Evolutionary conservation across 2,888 invertebrate genomes (phyloP), one percentile per base, ranked within the genome.

Genomic region (Dicycla oo): DNA sequence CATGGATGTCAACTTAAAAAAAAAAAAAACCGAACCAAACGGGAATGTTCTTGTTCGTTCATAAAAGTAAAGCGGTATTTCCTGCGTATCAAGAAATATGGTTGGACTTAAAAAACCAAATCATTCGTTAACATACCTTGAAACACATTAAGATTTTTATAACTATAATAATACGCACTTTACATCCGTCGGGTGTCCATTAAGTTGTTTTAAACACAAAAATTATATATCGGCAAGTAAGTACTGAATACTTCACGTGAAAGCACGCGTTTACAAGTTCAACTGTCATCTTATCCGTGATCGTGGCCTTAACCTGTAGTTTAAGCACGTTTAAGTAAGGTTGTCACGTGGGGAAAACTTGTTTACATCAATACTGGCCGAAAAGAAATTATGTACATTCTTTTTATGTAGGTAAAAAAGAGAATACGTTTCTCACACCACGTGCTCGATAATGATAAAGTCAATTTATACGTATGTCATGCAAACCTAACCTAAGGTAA

Each of bases 211-310:
- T 82, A 75, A 85, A 85, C 67, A 68, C 60, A 65, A 62, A 82
- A 85, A 85, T 85, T 86, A 80, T 66, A 75, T 72, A 79, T 75
- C 38, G 56, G 57, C 51, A 30, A 56, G 43, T 61, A 75, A 81
- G 74, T 49, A 79, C 78, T 67, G 56, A 82, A 84, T 85, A 79
- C 73, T 85, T 86, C 57, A 74, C 60, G 85, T 67, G 85, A 85
- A 85, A 85, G 87, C 83, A 80, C 18, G 45, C 73, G 65, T 78
- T 81, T 85, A 78, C 78, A 80, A 78, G 85, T 82, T 78, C 73
- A 82, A 82, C 85, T 86, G 86, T 86, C 84, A 82, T 78, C 73
- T 84, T 69, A 78, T 73, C 64, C 70, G 64, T 45, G 75, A 73
- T 66, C 72, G 40, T n/a, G 64, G 65, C 68, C 64, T 83, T 83